Percentiles rank a stretch among this genome's conserved stretches.
Evolutionary conservation across 2,797 vertebrate species (phyloP).

Genomic region (Garrulus glandarius): DNA sequence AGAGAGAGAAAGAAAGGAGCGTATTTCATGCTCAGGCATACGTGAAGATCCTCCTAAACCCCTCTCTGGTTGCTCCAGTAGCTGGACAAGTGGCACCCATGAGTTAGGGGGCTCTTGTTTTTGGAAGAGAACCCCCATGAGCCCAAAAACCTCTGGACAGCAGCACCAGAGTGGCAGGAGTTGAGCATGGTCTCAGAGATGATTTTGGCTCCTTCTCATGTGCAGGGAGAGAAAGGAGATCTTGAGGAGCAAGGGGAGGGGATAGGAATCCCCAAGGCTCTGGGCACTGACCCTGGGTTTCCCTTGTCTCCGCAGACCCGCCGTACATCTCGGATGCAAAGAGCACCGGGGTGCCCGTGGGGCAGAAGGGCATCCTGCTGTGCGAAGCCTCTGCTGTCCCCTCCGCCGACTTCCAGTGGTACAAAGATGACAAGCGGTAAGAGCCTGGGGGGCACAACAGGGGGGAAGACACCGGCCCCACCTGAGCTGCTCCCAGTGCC

Average conservation of each 20-base stretch:
- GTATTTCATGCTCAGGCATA: background rate
- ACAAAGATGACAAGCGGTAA: slow-evolving; percentile 93
- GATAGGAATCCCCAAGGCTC: rapidly evolving
- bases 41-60: background rate
- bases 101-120: rapidly evolving
- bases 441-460: rapidly evolving
- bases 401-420: slow-evolving; percentile 93
- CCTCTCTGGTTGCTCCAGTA: background rate
- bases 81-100: background rate
- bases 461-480: rapidly evolving
- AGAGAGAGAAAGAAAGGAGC: background rate
- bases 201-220: background rate
- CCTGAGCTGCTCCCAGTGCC: background rate
- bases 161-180: background rate
- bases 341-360: slow-evolving; percentile 88
- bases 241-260: background rate
- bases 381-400: slow-evolving; percentile 94
- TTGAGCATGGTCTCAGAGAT: background rate
- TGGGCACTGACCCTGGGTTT: rapidly evolving
- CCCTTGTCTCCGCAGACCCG: slow-evolving; percentile 77
- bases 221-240: background rate
- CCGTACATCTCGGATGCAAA: slow-evolving; percentile 90
- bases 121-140: background rate
- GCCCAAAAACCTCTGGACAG: background rate
- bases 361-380: slow-evolving; percentile 91